Percentiles rank a stretch among this genome's conserved stretches.
These are phyloP conservation scores for Drosophila pseudotalamancana DNA, from an alignment of 2,888 invertebrate species.

Conservation along the genomic window DNA sequence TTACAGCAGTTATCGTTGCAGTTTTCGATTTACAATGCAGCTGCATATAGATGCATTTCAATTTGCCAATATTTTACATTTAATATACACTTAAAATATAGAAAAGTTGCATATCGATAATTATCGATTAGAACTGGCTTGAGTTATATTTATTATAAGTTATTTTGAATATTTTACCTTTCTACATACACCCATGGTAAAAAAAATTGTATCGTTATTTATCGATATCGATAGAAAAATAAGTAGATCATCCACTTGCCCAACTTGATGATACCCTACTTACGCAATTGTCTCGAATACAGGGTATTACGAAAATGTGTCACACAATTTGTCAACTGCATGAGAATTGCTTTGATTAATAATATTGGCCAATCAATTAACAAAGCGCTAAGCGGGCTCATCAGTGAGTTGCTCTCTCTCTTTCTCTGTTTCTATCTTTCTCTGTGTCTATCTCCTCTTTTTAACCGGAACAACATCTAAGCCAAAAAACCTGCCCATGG, in stretches of 20 bases:
- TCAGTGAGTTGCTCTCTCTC: background rate
- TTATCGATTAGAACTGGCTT: background rate
- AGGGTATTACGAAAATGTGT: slow-evolving; percentile 34
- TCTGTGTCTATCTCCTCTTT: background rate
- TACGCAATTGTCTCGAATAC: background rate
- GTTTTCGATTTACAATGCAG: background rate
- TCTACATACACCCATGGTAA: no score
- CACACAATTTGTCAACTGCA: slow-evolving; percentile 28
- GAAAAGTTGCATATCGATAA: background rate
- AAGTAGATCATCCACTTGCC: no score
- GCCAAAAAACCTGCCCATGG: slow-evolving; percentile 31
- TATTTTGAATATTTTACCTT: no score
- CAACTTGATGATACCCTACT: background rate
- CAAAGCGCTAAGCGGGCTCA: slow-evolving; percentile 23
- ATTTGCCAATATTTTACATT: no score
- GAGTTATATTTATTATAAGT: background rate
- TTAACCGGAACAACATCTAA: no score
- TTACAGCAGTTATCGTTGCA: background rate
- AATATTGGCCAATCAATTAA: slow-evolving; percentile 36
- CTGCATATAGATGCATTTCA: no score
- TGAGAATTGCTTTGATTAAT: slow-evolving; percentile 29
- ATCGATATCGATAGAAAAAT: background rate
- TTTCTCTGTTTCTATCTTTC: fast-evolving
- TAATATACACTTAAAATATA: no score
- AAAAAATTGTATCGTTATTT: background rate